Evolutionary conservation across 2,113 vertebrate species (phyloP).

Genomic region (Corythaeola cristata): DNA sequence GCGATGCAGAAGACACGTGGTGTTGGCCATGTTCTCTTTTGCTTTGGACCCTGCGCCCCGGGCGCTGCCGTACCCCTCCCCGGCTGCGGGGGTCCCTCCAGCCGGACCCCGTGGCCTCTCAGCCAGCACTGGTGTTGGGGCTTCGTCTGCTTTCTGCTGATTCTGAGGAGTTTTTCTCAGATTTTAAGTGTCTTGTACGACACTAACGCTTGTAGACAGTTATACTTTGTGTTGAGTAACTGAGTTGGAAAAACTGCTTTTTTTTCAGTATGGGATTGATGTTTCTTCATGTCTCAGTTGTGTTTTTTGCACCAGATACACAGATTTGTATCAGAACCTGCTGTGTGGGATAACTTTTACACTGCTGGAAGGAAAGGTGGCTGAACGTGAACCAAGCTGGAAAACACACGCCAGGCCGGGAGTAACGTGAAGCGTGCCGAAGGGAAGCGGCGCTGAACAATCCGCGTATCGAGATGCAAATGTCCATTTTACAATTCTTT

Average conservation of each 20-base stretch:
- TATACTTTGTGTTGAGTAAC: rapidly evolving
- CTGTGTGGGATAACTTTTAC: neutral
- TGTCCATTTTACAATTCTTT: slow-evolving; percentile 57
- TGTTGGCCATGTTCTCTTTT: neutral
- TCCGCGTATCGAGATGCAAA: neutral
- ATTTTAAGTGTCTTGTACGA: rapidly evolving
- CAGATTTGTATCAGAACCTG: neutral
- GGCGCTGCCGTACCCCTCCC: neutral
- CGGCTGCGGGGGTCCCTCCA: neutral
- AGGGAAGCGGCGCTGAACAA: neutral
- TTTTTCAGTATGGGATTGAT: neutral
- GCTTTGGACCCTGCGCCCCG: neutral
- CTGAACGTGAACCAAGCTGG: neutral
- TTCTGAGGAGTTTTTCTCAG: neutral
- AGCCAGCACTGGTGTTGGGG: rapidly evolving
- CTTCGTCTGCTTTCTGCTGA: rapidly evolving
- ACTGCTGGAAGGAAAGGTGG: neutral
- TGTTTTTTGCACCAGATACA: neutral
- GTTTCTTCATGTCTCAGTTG: neutral
- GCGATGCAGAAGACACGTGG: rapidly evolving
- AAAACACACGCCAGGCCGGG: neutral
- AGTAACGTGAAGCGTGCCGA: neutral
- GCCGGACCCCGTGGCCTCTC: neutral
- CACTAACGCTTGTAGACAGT: rapidly evolving
- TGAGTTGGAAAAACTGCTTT: neutral